These are phyloP conservation scores for Trichomalopsis sarcophagae DNA, from an alignment of 1,140 invertebrate species.

Conservation along the genomic window DNA sequence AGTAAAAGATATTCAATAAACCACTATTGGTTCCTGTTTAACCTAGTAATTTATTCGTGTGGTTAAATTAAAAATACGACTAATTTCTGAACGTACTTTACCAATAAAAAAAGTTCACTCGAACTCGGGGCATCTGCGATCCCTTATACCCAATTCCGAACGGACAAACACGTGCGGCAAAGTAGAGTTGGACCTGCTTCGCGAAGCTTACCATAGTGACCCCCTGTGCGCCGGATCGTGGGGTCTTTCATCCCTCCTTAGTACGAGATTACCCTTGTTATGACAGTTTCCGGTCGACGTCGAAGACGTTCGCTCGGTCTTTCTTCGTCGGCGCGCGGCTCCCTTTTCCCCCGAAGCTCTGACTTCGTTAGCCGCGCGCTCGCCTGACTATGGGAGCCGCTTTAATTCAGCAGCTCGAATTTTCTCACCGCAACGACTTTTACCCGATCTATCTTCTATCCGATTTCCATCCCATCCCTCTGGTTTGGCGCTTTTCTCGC, in stretches of 20 bases:
- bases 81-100: background rate
- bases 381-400: slow-evolving; percentile 30
- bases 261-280: slow-evolving; percentile 72
- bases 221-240: background rate
- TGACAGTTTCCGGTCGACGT: slow-evolving; percentile 64
- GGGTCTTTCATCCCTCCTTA: background rate
- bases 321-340: slow-evolving; percentile 49
- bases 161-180: background rate
- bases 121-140: background rate
- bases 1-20: no score
- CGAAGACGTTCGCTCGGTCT: slow-evolving; percentile 45
- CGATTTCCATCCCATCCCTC: slow-evolving; percentile 44
- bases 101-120: background rate
- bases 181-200: background rate
- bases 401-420: slow-evolving; percentile 64
- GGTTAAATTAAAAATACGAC: no score
- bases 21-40: no score
- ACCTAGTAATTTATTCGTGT: no score
- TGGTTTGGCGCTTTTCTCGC: slow-evolving; percentile 49
- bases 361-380: slow-evolving; percentile 68
- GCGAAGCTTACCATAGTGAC: background rate
- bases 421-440: background rate
- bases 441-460: slow-evolving; percentile 32
- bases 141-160: background rate
- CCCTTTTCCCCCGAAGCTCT: slow-evolving; percentile 55